Conservation (phyloP, 2,888 invertebrate genomes). For the Philhelius pedissequus region DNA sequence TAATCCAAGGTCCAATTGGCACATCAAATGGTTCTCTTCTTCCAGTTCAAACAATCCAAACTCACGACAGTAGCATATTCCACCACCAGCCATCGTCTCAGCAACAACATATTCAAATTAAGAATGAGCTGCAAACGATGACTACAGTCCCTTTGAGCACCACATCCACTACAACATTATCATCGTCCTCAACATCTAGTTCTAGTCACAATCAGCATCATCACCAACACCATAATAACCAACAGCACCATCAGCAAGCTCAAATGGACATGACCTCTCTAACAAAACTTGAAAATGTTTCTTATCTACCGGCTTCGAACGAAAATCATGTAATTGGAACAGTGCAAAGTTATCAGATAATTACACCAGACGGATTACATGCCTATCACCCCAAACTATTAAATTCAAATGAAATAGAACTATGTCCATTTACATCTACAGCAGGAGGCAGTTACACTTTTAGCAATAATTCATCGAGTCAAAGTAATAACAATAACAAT, state of each 20-base stretch:
- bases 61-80: constrained; percentile 72
- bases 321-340: constrained; percentile 77
- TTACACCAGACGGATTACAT: constrained; percentile 76
- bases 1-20: constrained; percentile 75
- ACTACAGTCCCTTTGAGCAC: constrained; percentile 67
- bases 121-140: constrained; percentile 64
- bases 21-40: constrained; percentile 74
- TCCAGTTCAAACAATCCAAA: constrained; percentile 73
- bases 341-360: constrained; percentile 77
- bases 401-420: constrained; percentile 70
- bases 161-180: constrained; percentile 57
- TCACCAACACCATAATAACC: constrained; percentile 69
- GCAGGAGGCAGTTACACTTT: constrained; percentile 48
- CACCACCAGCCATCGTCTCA: constrained; percentile 71
- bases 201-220: constrained; percentile 47
- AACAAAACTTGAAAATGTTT: constrained; percentile 76
- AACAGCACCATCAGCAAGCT: constrained; percentile 71
- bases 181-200: constrained; percentile 39
- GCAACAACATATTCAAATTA: constrained; percentile 71
- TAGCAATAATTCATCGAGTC: constrained; percentile 41
- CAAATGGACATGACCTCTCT: constrained; percentile 62
- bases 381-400: constrained; percentile 73
- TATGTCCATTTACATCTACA: constrained; percentile 75
- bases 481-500: constrained; percentile 65
- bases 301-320: constrained; percentile 74